Percentiles rank a stretch among this genome's conserved stretches.
phyloP scores from a whole-genome alignment of 1,140 invertebrate genomes.

The Marisa cornuarietis region DNA sequence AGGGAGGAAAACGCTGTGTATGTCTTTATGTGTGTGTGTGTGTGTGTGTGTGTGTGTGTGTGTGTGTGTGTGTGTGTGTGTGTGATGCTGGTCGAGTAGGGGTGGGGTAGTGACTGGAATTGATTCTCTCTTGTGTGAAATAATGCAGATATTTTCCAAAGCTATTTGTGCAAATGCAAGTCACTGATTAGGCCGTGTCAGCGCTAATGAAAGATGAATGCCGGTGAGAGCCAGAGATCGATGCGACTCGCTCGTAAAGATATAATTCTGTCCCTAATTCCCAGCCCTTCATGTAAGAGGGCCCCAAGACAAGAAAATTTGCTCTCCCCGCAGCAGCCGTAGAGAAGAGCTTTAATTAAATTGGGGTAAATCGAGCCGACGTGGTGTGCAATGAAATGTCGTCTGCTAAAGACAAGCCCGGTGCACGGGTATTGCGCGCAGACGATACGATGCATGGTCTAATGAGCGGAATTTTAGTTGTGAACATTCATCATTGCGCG shows the following conservation, averaged over 20 bases:
- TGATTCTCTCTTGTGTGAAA: slow-evolving; percentile 21
- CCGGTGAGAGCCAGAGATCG: slow-evolving; percentile 13
- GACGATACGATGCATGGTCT: slow-evolving; percentile 13
- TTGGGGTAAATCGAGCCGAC: slow-evolving; percentile 21
- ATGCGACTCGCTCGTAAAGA: slow-evolving; percentile 24
- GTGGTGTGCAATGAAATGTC: slow-evolving; percentile 24
- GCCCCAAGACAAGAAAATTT: slow-evolving; percentile 31
- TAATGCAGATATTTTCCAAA: slow-evolving; percentile 20
- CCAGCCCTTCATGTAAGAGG: slow-evolving; percentile 18
- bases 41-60: too few relatives aligned
- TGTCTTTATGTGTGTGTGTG: too few relatives aligned
- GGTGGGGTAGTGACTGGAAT: slow-evolving; percentile 17
- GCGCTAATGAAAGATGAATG: slow-evolving; percentile 27
- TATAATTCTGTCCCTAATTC: slow-evolving; percentile 30
- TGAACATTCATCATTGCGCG: slow-evolving; percentile 18
- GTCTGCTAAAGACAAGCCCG: slow-evolving; percentile 19
- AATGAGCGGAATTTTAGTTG: slow-evolving; percentile 21
- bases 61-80: too few relatives aligned
- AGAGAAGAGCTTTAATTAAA: slow-evolving; percentile 25
- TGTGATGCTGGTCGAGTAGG: background rate
- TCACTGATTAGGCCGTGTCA: slow-evolving; percentile 21
- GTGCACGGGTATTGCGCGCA: background rate
- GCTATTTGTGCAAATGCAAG: slow-evolving; percentile 25
- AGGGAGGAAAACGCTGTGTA: too few relatives aligned
- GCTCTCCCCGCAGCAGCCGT: slow-evolving; percentile 10